Evolutionary conservation across 2,888 invertebrate genomes (phyloP).

Genomic region (Nomada ferruginata): DNA sequence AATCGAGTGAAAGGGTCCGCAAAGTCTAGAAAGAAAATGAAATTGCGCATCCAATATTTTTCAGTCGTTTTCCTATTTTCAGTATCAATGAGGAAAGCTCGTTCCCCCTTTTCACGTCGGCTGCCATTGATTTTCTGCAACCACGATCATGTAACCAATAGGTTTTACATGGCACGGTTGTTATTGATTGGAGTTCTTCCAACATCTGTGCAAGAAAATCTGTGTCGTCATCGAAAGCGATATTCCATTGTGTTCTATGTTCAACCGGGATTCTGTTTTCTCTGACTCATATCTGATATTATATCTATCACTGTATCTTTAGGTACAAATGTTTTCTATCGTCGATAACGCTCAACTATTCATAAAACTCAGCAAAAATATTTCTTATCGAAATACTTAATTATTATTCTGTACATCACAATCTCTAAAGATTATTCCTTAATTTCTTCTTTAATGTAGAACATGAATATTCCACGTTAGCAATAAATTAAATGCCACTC

Average conservation of each 20-base stretch:
- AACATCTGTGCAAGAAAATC: not conserved
- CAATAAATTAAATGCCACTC: no score
- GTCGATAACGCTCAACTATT: not conserved
- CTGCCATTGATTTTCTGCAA: not conserved
- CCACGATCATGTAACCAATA: conserved; percentile 1
- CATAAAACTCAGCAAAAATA: no score
- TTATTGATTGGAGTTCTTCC: conserved; percentile 14
- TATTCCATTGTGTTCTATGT: conserved; percentile 13
- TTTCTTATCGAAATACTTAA: no score
- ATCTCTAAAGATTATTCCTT: no score
- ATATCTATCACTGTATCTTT: not conserved
- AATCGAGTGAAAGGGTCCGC: no score
- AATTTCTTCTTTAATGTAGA: no score
- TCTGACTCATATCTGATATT: not conserved
- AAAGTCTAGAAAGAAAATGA: no score
- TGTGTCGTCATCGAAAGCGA: conserved; percentile 12
- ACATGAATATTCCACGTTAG: no score
- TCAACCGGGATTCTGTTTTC: not conserved
- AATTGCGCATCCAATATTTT: no score
- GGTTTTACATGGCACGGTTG: conserved; percentile 7
- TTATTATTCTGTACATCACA: no score
- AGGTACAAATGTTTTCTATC: not conserved
- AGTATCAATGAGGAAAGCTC: not conserved
- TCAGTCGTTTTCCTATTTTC: not conserved
- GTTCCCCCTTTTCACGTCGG: not conserved